These are phyloP conservation scores for Cheilosia soror DNA, from an alignment of 2,888 invertebrate species.

Conservation along the genomic window DNA sequence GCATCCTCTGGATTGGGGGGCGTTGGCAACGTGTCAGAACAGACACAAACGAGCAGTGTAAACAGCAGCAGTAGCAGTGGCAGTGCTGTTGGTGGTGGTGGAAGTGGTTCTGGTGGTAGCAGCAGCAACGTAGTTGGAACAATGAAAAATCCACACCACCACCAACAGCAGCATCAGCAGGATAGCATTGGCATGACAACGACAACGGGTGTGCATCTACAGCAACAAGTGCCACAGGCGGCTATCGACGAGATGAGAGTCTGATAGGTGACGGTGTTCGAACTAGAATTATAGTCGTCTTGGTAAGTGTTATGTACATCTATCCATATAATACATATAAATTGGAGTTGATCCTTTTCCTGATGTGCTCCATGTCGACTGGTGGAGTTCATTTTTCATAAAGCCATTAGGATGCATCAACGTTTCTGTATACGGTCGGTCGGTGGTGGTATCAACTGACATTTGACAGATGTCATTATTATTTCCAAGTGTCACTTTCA, in stretches of 20 bases:
- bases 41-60: conserved; percentile 79
- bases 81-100: conserved; percentile 82
- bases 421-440: neutral
- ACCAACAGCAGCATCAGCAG: conserved; percentile 80
- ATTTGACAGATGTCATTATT: conserved; percentile 28
- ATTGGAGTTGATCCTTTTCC: too few species aligned
- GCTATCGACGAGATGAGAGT: conserved; percentile 96
- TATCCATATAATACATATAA: too few species aligned
- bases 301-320: conserved; percentile 79
- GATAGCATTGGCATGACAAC: conserved; percentile 83
- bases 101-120: conserved; percentile 76
- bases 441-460: neutral
- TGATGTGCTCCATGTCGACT: too few species aligned
- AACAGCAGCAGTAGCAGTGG: conserved; percentile 79
- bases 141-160: conserved; percentile 83
- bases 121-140: conserved; percentile 82
- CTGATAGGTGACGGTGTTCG: conserved; percentile 87
- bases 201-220: conserved; percentile 83
- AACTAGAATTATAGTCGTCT: conserved; percentile 83
- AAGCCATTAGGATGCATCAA: too few species aligned
- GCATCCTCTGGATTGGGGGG: conserved; percentile 80
- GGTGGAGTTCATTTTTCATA: too few species aligned
- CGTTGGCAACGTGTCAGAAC: conserved; percentile 78
- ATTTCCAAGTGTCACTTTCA: neutral
- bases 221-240: conserved; percentile 89